Conservation (phyloP, 1,140 invertebrate species). For the Chironomus striatipennis region DNA sequence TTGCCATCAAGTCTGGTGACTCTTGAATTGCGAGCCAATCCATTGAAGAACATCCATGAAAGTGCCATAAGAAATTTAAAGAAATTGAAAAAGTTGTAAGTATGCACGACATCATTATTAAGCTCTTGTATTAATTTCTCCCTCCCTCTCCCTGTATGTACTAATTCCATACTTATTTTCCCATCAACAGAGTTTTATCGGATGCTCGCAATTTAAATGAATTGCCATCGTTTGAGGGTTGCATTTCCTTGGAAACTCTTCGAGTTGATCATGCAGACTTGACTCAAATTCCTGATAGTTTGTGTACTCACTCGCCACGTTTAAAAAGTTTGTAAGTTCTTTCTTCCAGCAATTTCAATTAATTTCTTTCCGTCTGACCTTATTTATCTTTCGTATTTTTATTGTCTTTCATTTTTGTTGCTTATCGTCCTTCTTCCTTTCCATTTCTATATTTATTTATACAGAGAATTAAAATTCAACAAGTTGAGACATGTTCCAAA, state of each 20-base stretch:
- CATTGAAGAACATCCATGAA: constrained; percentile 52
- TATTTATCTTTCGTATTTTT: no score
- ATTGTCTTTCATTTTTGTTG: no score
- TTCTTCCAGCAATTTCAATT: constrained; percentile 30
- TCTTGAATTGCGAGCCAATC: constrained; percentile 62
- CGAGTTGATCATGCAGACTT: constrained; percentile 74
- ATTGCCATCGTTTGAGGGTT: constrained; percentile 76
- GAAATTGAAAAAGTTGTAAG: constrained; percentile 63
- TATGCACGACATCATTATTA: constrained; percentile 31
- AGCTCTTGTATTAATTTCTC: constrained; percentile 22
- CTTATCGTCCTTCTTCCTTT: constrained; percentile 25
- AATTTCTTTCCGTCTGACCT: not conserved
- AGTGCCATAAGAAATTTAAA: constrained; percentile 56
- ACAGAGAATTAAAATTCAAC: constrained; percentile 47
- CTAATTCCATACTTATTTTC: constrained; percentile 1
- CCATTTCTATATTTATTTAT: no score
- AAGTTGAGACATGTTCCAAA: constrained; percentile 59
- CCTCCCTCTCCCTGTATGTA: constrained; percentile 32
- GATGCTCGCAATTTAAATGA: constrained; percentile 66
- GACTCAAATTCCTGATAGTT: constrained; percentile 53
- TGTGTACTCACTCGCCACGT: constrained; percentile 69
- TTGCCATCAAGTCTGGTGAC: constrained; percentile 53
- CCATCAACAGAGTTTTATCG: constrained; percentile 65
- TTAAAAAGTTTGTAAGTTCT: constrained; percentile 77
- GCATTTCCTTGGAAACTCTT: constrained; percentile 64